phyloP scores from a whole-genome alignment of 2,888 invertebrate genomes.

The Netelia fuscicornis region DNA sequence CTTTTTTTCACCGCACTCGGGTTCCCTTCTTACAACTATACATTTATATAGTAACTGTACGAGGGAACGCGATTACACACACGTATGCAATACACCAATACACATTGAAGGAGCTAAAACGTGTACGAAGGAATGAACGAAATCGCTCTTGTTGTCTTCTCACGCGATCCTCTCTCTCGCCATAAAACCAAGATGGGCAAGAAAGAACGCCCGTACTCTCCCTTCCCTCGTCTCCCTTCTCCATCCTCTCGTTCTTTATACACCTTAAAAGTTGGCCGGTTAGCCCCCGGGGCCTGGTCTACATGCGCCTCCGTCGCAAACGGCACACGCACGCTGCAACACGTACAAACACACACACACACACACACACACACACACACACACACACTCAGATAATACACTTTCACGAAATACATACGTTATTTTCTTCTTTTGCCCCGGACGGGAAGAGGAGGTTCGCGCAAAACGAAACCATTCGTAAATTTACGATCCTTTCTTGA shows the following conservation, averaged over 20 bases:
- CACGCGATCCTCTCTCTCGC: slow-evolving; percentile 65
- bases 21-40: neutral
- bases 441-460: slow-evolving; percentile 4
- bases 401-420: slow-evolving; percentile 31
- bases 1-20: neutral
- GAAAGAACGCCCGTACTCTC: slow-evolving; percentile 38
- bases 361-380: neutral
- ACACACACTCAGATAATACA: neutral
- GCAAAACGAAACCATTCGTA: slow-evolving; percentile 54
- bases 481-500: slow-evolving; percentile 64
- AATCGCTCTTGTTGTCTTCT: slow-evolving; percentile 64
- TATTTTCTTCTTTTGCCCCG: slow-evolving; percentile 14
- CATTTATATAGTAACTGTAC: neutral
- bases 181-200: slow-evolving; percentile 40
- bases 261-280: slow-evolving; percentile 46
- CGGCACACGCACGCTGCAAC: slow-evolving; percentile 4
- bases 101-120: slow-evolving; percentile 12
- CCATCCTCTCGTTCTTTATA: slow-evolving; percentile 20
- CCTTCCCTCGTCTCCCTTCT: neutral
- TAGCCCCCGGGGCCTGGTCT: slow-evolving; percentile 40
- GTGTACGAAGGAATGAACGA: slow-evolving; percentile 46
- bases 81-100: neutral
- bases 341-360: slow-evolving; percentile 45
- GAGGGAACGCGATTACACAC: neutral
- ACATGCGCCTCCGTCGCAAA: neutral